Percentiles rank a stretch among this genome's conserved stretches.
Evolutionary conservation across 2,888 invertebrate genomes (phyloP).

Genomic region (Caenorhabditis plicata): DNA sequence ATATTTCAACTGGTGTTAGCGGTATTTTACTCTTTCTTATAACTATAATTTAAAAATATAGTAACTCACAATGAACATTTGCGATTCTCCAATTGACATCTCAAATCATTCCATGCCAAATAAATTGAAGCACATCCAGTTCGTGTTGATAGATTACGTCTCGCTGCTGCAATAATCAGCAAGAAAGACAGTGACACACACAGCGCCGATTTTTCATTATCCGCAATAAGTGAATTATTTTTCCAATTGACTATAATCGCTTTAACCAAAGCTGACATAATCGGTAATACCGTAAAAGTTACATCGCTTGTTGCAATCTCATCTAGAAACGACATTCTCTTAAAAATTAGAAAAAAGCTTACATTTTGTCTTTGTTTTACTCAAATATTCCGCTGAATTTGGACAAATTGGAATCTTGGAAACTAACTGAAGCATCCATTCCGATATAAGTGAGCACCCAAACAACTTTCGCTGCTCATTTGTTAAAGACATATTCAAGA

Average conservation of each 20-base stretch:
- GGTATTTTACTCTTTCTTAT: background rate
- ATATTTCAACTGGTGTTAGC: too few species aligned
- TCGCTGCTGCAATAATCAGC: constrained; percentile 24
- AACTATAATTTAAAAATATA: constrained; percentile 3
- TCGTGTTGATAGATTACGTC: constrained; percentile 26
- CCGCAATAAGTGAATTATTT: background rate
- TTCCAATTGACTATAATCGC: constrained; percentile 20
- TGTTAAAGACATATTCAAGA: too few species aligned
- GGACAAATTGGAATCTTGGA: constrained; percentile 7
- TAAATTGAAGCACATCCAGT: constrained; percentile 43
- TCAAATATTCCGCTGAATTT: constrained; percentile 34
- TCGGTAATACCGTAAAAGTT: constrained; percentile 27
- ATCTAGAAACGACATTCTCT: constrained; percentile 18
- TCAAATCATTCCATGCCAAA: constrained; percentile 32
- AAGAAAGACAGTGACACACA: constrained; percentile 19
- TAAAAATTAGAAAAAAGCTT: background rate
- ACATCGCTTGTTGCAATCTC: constrained; percentile 32
- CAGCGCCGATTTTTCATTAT: constrained; percentile 3
- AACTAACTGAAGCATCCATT: constrained; percentile 29
- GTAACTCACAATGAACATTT: background rate
- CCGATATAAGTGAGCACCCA: too few species aligned
- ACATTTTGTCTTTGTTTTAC: constrained; percentile 37
- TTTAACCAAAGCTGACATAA: constrained; percentile 19
- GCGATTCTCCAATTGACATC: constrained; percentile 1
- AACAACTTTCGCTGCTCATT: too few species aligned